Base-by-base conservation (phyloP, 2,888 invertebrate genomes). In the Drosophila mettleri region DNA sequence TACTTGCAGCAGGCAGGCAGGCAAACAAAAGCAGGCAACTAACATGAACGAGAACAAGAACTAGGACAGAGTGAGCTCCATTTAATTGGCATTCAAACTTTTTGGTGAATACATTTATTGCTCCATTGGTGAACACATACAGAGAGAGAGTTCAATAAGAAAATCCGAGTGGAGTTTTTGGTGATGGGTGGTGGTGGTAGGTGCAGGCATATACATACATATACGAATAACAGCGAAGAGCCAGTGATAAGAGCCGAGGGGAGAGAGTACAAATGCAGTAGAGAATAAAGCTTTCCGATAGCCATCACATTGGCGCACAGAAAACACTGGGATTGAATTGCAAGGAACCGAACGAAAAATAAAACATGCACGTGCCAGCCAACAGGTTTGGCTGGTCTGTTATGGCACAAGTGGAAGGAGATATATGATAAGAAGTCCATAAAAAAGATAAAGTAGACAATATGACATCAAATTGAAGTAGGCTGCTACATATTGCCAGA, bases 21-120 rank as follows among this genome's bases (percentile, higher is more conserved):
- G 83, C 78, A 76, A 76, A 63, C 70, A 64, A 49, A 80, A 76
- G 84, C 86, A 83, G 86, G 84, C 84, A 84, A 86, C 81, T 78
- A 84, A 72, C 59, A 85, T 85, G 67, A 79, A 66, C 71, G 64
- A 69, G 55, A 51, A 51, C 62, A 54, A 49, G 20, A 52, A 51
- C 63, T 45, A 64, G 39, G 39, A 41, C n/a, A 34, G 49, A 55
- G 55, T 55, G 49, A 60, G 33, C 61, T 64, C 58, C 39, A 59
- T 49, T 62, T 52, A 34, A 57, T 29, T 57, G 34, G 34, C 54
- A 59, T 41, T 76, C 59, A 55, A 48, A 57, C 33, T 12, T 36
- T 31, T 36, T 31, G 57, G 39, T 62, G 43, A 49, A 53, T 54
- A 57, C 55, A 69, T 38, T 34, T 22, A 70, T 71, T 64, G 74